These are phyloP conservation scores for Siniperca chuatsi DNA, from an alignment of 2,113 vertebrate genomes.

Conservation along the genomic window DNA sequence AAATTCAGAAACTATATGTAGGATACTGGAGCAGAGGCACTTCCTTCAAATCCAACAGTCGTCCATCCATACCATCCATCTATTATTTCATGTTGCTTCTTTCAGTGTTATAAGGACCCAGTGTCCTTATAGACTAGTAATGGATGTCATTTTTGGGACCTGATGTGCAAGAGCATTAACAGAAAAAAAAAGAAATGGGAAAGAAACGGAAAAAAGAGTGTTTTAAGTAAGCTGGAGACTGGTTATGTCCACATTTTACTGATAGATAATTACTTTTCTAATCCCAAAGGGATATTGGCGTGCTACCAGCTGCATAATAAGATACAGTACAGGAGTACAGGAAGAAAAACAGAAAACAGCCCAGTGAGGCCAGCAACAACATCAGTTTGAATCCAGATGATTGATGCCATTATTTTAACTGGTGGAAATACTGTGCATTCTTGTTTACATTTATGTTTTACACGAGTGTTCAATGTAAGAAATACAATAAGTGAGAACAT, in stretches of 20 bases:
- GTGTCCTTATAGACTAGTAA: neutral
- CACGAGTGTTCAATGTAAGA: neutral
- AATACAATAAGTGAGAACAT: neutral
- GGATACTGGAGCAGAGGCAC: neutral
- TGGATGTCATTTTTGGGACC: neutral
- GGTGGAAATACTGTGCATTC: neutral
- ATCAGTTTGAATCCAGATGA: conserved; percentile 20
- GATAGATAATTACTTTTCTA: conserved; percentile 47
- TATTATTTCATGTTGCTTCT: neutral
- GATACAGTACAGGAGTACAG: conserved; percentile 4
- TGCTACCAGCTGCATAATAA: conserved; percentile 33
- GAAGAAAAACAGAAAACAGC: neutral
- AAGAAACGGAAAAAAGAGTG: neutral
- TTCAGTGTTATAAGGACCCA: neutral
- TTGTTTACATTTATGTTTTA: neutral
- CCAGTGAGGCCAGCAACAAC: conserved; percentile 8
- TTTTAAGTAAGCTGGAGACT: neutral
- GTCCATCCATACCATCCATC: neutral
- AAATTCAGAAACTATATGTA: neutral
- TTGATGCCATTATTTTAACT: neutral
- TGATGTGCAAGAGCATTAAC: neutral
- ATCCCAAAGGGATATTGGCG: conserved; percentile 13
- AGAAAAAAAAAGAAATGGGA: neutral
- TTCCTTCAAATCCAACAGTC: neutral
- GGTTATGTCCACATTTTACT: conserved; percentile 34